A percentile compares a stretch with the other conserved stretches of the same genome.
Conservation (phyloP, 2,888 invertebrate genomes). For the Cloeon dipterum region DNA sequence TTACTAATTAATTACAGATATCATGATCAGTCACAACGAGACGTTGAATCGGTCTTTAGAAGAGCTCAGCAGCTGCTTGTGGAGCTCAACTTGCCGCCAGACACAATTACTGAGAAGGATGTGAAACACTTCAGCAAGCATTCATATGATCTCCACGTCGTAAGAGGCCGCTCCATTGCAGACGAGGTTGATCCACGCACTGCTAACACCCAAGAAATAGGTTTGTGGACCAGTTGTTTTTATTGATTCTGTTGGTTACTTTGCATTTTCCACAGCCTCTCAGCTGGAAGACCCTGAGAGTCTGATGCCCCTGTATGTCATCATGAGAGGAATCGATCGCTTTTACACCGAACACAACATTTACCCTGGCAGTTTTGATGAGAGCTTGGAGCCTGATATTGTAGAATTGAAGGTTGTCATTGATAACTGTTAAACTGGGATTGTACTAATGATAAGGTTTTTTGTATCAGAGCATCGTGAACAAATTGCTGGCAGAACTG, state of each 20-base stretch:
- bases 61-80: constrained; percentile 58
- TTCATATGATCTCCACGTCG: constrained; percentile 52
- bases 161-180: constrained; percentile 47
- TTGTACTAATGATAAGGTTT: not conserved
- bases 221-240: too few relatives aligned
- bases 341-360: constrained; percentile 74
- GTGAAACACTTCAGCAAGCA: constrained; percentile 77
- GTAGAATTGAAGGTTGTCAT: constrained; percentile 50
- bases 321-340: constrained; percentile 72
- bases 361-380: constrained; percentile 69
- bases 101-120: constrained; percentile 51
- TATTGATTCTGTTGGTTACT: too few relatives aligned
- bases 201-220: constrained; percentile 29
- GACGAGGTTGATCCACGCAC: constrained; percentile 52
- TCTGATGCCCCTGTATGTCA: constrained; percentile 71
- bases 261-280: constrained; percentile 34
- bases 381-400: constrained; percentile 75
- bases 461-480: constrained; percentile 20
- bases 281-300: constrained; percentile 64
- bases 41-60: constrained; percentile 58
- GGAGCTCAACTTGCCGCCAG: constrained; percentile 49
- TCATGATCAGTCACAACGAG: constrained; percentile 56
- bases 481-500: constrained; percentile 65
- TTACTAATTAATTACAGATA: constrained; percentile 32
- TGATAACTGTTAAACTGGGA: not conserved